phyloP scores from a whole-genome alignment of 1,140 invertebrate genomes.

The Spodoptera frugiperda region DNA sequence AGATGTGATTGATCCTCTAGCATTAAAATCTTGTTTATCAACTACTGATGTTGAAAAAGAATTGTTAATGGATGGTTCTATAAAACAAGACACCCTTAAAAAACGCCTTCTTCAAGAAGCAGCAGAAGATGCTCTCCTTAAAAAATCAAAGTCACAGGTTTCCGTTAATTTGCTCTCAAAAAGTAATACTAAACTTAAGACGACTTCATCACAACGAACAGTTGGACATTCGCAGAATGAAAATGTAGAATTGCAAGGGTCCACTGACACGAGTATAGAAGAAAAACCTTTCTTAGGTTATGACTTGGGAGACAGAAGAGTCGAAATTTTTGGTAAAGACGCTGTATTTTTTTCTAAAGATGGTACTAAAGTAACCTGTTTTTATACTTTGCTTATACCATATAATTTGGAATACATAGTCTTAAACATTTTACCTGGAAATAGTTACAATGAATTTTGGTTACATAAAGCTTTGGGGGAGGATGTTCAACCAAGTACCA shows the following conservation, averaged over 20 bases:
- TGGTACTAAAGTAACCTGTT: constrained; percentile 76
- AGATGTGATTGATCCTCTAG: constrained; percentile 59
- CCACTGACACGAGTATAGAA: constrained; percentile 13
- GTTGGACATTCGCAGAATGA: constrained; percentile 51
- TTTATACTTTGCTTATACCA: constrained; percentile 80
- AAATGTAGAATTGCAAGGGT: constrained; percentile 24
- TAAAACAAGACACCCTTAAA: constrained; percentile 73
- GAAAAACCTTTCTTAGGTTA: constrained; percentile 75
- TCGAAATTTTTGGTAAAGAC: constrained; percentile 82
- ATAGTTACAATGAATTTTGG: constrained; percentile 70
- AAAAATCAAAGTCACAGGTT: constrained; percentile 56
- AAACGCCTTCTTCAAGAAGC: constrained; percentile 53
- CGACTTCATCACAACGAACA: constrained; percentile 57
- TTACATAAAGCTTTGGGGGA: constrained; percentile 69
- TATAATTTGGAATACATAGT: constrained; percentile 71
- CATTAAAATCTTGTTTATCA: constrained; percentile 64
- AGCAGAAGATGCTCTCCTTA: constrained; percentile 52
- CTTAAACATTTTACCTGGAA: constrained; percentile 69
- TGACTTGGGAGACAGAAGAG: constrained; percentile 82
- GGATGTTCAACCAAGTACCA: constrained; percentile 56
- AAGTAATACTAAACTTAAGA: constrained; percentile 67
- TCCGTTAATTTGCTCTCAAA: constrained; percentile 60
- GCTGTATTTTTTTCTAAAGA: constrained; percentile 81
- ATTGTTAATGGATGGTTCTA: constrained; percentile 77
- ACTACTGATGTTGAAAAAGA: constrained; percentile 67